Evolutionary conservation across 2,888 invertebrate genomes (phyloP).

Genomic region (Acronicta aceris): DNA sequence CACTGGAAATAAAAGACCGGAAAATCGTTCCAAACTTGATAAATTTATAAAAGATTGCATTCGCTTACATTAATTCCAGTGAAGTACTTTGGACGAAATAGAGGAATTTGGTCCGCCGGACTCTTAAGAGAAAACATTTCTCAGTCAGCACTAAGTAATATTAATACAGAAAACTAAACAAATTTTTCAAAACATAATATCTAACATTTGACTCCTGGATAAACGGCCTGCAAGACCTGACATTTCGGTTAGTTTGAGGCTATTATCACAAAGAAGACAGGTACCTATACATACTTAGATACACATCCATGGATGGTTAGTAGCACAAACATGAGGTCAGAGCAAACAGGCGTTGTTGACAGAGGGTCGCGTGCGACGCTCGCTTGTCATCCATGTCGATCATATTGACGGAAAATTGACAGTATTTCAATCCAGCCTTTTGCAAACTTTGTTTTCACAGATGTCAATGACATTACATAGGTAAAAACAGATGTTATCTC

Average conservation of each 20-base stretch:
- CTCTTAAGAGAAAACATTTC: too few relatives aligned
- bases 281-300: constrained; percentile 23
- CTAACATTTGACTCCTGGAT: too few relatives aligned
- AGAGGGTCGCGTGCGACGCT: constrained; percentile 29
- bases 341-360: constrained; percentile 42
- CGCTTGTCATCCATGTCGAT: constrained; percentile 48
- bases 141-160: too few relatives aligned
- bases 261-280: constrained; percentile 36
- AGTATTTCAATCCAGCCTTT: constrained; percentile 54
- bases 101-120: too few relatives aligned
- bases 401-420: constrained; percentile 55
- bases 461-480: too few relatives aligned
- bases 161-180: too few relatives aligned
- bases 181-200: too few relatives aligned
- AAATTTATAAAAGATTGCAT: too few relatives aligned
- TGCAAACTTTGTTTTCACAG: constrained; percentile 44
- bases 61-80: too few relatives aligned
- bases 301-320: constrained; percentile 18
- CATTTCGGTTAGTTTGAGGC: not conserved
- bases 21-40: too few relatives aligned
- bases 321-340: constrained; percentile 33
- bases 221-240: not conserved
- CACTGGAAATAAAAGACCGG: too few relatives aligned
- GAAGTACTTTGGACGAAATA: too few relatives aligned
- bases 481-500: constrained; percentile 48